Conservation (phyloP, 2,113 vertebrate species). For the Rhinolophus sinicus region DNA sequence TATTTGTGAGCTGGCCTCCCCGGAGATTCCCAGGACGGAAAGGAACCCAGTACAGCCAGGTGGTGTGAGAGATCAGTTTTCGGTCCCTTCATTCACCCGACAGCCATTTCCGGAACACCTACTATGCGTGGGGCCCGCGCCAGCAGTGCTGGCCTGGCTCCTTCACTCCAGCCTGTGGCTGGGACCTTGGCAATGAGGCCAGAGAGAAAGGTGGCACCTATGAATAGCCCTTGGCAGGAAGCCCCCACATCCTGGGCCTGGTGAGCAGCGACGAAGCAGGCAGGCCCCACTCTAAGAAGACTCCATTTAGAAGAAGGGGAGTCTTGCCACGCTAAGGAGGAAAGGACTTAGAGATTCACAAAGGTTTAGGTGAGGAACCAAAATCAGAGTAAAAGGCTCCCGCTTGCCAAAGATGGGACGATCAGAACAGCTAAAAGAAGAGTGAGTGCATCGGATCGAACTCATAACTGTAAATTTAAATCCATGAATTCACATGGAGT, state of each 20-base stretch:
- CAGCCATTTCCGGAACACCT: conserved; percentile 78
- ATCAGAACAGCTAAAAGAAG: neutral
- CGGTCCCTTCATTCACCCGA: conserved; percentile 50
- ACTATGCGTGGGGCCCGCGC: conserved; percentile 11
- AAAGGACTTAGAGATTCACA: neutral
- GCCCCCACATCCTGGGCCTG: neutral
- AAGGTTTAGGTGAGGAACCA: neutral
- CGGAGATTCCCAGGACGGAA: conserved; percentile 40
- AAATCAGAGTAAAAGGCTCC: neutral
- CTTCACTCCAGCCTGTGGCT: neutral
- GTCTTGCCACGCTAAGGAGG: neutral
- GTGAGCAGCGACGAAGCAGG: accelerated
- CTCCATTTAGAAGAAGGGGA: neutral
- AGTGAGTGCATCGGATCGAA: neutral
- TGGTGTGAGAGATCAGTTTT: conserved; percentile 72
- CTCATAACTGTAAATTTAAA: neutral
- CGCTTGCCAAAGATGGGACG: neutral
- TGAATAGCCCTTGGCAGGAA: conserved; percentile 26
- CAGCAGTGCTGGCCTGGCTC: conserved; percentile 16
- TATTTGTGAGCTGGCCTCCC: conserved; percentile 66
- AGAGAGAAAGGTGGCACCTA: conserved; percentile 1
- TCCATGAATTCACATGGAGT: neutral
- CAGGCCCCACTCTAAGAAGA: neutral
- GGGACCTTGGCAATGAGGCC: neutral
- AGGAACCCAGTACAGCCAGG: conserved; percentile 58